These are phyloP conservation scores for Spea hammondii DNA, from an alignment of 2,797 vertebrate genomes.

Conservation along the genomic window DNA sequence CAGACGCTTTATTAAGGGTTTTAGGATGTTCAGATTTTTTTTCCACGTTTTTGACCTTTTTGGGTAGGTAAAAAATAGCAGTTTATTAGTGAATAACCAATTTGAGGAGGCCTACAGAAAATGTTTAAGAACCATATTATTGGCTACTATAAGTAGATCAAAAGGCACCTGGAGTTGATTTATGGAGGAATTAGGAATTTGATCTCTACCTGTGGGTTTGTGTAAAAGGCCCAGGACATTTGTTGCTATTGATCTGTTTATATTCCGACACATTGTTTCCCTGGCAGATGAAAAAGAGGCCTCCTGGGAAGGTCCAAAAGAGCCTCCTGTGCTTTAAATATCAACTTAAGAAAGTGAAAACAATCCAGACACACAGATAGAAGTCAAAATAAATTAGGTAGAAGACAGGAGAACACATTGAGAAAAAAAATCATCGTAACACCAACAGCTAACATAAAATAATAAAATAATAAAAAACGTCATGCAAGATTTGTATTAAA, in stretches of 20 bases:
- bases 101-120: too few species aligned
- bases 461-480: too few species aligned
- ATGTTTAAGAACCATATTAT: neutral
- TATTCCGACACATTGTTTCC: conserved; percentile 36
- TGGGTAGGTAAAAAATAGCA: too few species aligned
- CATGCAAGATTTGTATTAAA: too few species aligned
- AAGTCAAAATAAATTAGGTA: conserved; percentile 22
- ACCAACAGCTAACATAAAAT: too few species aligned
- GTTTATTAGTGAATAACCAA: too few species aligned
- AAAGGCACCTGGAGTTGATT: neutral
- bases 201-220: conserved; percentile 32
- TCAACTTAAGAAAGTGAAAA: conserved; percentile 31
- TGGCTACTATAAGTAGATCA: neutral
- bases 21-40: too few species aligned
- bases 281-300: conserved; percentile 35
- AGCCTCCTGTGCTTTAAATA: conserved; percentile 44
- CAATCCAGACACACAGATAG: conserved; percentile 17
- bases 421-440: too few species aligned
- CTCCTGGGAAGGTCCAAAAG: conserved; percentile 40
- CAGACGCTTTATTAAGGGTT: too few species aligned
- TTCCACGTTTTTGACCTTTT: too few species aligned
- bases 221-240: conserved; percentile 28
- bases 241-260: conserved; percentile 48
- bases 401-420: neutral
- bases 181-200: conserved; percentile 7